These are phyloP conservation scores for Crenuchus spilurus DNA, from an alignment of 2,797 vertebrate genomes.

Conservation along the genomic window DNA sequence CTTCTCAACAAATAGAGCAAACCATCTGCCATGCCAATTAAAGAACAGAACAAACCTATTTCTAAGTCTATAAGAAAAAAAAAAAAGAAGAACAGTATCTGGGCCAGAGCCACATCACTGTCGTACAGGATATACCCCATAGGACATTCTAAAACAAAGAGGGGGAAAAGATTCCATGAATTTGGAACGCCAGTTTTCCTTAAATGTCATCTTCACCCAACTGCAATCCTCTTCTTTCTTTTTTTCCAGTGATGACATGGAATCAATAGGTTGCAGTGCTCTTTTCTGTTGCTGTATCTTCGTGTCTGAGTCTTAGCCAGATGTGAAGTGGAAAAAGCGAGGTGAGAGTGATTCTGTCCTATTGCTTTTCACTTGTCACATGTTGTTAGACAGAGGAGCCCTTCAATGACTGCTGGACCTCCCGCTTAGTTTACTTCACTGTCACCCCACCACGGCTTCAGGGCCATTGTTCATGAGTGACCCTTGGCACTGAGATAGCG, in stretches of 20 bases:
- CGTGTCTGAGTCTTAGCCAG: conserved; percentile 1
- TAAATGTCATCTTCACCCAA: conserved; percentile 30
- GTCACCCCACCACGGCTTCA: conserved; percentile 35
- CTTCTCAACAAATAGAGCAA: conserved; percentile 20
- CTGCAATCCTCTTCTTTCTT: conserved; percentile 31
- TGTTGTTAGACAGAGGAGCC: conserved; percentile 47
- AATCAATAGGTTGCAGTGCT: conserved; percentile 45
- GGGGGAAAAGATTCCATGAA: neutral
- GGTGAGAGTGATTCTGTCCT: conserved; percentile 46
- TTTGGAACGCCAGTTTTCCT: conserved; percentile 15
- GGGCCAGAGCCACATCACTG: conserved; percentile 10
- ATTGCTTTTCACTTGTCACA: conserved; percentile 54
- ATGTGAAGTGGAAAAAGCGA: conserved; percentile 23
- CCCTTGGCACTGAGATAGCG: conserved; percentile 17
- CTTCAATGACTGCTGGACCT: conserved; percentile 50
- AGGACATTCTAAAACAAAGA: neutral
- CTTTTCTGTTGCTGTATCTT: conserved; percentile 23
- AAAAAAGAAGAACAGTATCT: conserved; percentile 7
- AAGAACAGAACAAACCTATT: conserved; percentile 40
- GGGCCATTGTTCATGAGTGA: conserved; percentile 38
- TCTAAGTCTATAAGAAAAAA: conserved; percentile 6
- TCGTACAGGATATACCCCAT: neutral
- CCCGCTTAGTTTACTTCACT: conserved; percentile 36
- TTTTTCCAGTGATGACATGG: conserved; percentile 25
- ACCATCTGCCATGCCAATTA: conserved; percentile 13